phyloP scores from a whole-genome alignment of 2,797 vertebrate genomes.

The Manis pentadactyla region DNA sequence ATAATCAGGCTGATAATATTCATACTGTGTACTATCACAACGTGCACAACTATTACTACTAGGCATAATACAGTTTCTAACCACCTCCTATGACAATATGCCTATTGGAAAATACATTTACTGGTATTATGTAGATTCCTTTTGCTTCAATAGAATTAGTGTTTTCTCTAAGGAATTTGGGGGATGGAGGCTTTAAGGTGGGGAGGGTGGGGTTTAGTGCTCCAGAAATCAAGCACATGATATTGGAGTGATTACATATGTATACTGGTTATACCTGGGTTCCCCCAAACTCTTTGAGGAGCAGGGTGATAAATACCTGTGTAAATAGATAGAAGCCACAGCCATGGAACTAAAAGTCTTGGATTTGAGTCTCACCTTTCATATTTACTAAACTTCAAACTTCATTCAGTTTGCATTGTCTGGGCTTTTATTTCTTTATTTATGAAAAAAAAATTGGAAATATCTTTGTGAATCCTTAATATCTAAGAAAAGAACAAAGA shows the following conservation, averaged over 20 bases:
- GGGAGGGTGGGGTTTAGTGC: not conserved
- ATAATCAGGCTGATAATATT: not conserved
- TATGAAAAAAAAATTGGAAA: not conserved
- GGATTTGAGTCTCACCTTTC: not conserved
- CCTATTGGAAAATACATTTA: not conserved
- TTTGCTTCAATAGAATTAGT: not conserved
- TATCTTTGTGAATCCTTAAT: not conserved
- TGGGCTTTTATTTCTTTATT: not conserved
- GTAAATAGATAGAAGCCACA: not conserved
- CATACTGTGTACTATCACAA: not conserved
- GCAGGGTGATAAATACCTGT: not conserved
- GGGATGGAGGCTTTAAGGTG: not conserved
- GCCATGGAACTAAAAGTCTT: not conserved
- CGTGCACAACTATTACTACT: not conserved
- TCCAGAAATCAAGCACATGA: not conserved
- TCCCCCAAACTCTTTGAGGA: not conserved
- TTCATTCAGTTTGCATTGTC: not conserved
- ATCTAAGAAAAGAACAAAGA: not conserved
- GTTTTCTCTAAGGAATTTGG: not conserved
- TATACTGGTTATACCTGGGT: not conserved
- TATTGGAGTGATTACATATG: not conserved
- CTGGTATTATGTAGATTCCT: not conserved
- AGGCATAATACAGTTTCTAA: not conserved
- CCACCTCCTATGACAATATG: not conserved
- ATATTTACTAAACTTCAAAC: not conserved